These are phyloP conservation scores for Ophioderma brevispina DNA, from an alignment of 35 echinoderm and acorn worm species.

Conservation along the genomic window DNA sequence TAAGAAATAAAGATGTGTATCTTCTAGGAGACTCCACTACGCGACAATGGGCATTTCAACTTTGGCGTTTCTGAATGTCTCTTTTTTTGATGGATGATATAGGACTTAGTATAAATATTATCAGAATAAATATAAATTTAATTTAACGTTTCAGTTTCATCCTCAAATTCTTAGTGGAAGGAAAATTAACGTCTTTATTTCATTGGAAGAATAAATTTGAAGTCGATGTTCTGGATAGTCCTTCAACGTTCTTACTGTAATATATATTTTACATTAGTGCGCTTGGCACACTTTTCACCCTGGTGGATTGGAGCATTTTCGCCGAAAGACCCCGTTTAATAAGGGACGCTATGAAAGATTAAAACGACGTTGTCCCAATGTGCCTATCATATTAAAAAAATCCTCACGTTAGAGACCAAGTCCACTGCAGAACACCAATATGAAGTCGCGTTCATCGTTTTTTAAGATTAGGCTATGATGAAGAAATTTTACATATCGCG, in stretches of 20 bases:
- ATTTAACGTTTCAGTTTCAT: neutral
- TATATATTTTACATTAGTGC: neutral
- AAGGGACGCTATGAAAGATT: neutral
- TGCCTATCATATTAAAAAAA: neutral
- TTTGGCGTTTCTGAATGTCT: neutral
- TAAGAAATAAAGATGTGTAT: neutral
- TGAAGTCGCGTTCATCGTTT: neutral
- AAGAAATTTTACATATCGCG: conserved; percentile 24
- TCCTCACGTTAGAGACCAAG: neutral
- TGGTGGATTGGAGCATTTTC: neutral
- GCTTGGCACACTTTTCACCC: neutral
- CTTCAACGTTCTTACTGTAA: neutral
- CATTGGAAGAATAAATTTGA: conserved; percentile 25
- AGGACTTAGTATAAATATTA: neutral
- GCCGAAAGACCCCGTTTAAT: neutral
- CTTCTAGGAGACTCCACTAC: conserved; percentile 36
- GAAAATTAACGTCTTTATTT: neutral
- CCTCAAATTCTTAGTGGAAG: conserved; percentile 7
- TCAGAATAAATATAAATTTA: neutral
- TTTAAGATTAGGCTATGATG: conserved; percentile 30
- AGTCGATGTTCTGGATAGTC: neutral
- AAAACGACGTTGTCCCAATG: neutral
- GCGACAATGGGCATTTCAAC: neutral
- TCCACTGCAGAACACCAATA: neutral
- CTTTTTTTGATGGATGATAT: no score